These are phyloP conservation scores for Theristicus caerulescens DNA, from an alignment of 2,113 vertebrate species.

Conservation along the genomic window DNA sequence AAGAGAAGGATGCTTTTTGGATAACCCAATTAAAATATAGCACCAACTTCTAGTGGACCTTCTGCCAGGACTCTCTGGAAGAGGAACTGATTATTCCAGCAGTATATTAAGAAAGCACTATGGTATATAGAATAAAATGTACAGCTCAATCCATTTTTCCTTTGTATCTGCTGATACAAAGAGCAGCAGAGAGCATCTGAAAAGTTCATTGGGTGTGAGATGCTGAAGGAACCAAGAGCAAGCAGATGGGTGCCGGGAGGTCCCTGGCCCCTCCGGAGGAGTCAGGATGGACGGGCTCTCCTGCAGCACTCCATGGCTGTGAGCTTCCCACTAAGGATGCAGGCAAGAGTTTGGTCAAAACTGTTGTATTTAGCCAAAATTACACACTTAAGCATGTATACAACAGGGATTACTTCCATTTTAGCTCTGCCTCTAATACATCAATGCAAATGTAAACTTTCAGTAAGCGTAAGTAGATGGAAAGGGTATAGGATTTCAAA, in stretches of 20 bases:
- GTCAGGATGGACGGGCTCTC: background rate
- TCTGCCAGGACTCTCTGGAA: background rate
- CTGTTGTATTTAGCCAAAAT: conserved; percentile 45
- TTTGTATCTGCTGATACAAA: background rate
- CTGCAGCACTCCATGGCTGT: background rate
- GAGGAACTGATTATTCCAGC: background rate
- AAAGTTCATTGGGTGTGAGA: fast-evolving
- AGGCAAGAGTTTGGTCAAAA: conserved; percentile 1
- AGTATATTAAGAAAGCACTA: background rate
- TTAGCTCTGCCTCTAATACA: conserved; percentile 53
- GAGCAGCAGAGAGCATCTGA: background rate
- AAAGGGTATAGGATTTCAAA: conserved; percentile 65
- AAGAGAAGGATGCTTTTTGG: conserved; percentile 27
- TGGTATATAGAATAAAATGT: background rate
- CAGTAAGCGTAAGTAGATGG: conserved; percentile 33
- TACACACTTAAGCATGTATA: conserved; percentile 48
- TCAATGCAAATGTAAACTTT: conserved; percentile 59
- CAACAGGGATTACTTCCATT: conserved; percentile 54
- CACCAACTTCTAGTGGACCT: background rate
- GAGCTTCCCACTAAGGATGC: background rate
- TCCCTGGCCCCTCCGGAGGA: background rate
- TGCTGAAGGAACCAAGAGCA: background rate
- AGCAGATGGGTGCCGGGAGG: background rate
- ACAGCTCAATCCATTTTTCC: background rate
- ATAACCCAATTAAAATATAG: conserved; percentile 43